Evolutionary conservation across 2,888 invertebrate genomes (phyloP), one percentile per base, ranked within the genome.

Genomic region (Cephus nigrinus): DNA sequence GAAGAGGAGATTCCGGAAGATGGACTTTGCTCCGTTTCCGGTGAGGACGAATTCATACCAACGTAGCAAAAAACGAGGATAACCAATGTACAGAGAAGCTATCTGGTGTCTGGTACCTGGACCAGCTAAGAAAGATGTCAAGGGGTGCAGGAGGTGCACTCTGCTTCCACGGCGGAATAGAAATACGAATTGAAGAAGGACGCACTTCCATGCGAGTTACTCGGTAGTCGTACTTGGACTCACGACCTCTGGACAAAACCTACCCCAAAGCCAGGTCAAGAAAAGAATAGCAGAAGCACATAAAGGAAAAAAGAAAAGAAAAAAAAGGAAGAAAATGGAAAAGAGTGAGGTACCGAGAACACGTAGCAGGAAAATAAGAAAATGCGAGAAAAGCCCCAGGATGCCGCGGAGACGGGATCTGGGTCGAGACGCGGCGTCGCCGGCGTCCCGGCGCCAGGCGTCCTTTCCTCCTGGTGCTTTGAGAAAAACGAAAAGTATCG

Each of bases 381-480:
- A 72, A 76, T 55, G 55, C 23, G 2, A 78, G 73, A 78, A 74
- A 78, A 30, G n/a, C 75, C 74, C 76, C 40, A 73, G 76, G 75
- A 72, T 69, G 72, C 76, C 71, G 72, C 69, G 78, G 12, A 31
- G 84, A 86, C 81, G 79, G 88, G 88, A 90, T 90, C 89, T 91
- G 88, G 90, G 90, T 90, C 90, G 90, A 91, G 90, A 91, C 91
- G 89, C 87, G 88, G 86, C 88, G 91, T 88, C 90, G 91, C 90
- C 91, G 88, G 82, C 86, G 86, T 86, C 82, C 85, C 85, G 90
- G 90, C 91, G 91, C 90, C 91, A 89, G 90, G 84, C 88, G 86
- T 88, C 89, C 86, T 86, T 87, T 86, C 82, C 85, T 83, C 55
- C 82, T 81, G 78, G 77, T 82, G 79, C 80, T 81, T 84, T 83